A percentile compares a stretch with the other conserved stretches of the same genome.
Evolutionary conservation across 2,888 invertebrate species (phyloP).

Genomic region (Rapana venosa): DNA sequence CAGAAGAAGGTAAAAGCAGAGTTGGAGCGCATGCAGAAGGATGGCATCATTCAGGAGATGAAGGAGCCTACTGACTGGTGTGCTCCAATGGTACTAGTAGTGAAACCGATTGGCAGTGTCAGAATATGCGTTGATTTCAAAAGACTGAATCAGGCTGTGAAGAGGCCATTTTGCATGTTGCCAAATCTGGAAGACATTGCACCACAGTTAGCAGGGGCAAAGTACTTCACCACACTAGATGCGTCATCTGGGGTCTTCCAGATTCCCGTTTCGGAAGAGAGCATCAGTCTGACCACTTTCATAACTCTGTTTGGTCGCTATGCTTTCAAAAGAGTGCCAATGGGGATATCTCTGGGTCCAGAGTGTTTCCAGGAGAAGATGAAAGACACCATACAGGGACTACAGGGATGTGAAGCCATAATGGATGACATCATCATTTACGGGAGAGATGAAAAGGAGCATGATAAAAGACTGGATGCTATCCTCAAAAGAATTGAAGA

Average conservation of each 20-base stretch:
- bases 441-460: constrained; percentile 35
- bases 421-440: constrained; percentile 54
- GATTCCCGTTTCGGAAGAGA: neutral
- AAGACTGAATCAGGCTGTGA: constrained; percentile 2
- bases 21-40: neutral
- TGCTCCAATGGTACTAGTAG: neutral
- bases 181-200: neutral
- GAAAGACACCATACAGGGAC: constrained; percentile 9
- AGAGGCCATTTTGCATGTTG: neutral
- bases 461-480: neutral
- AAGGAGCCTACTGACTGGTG: neutral
- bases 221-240: neutral
- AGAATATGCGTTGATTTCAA: constrained; percentile 9
- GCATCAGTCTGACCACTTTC: constrained; percentile 11
- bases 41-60: neutral
- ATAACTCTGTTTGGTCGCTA: constrained; percentile 17
- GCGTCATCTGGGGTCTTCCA: neutral
- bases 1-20: neutral
- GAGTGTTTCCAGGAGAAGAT: constrained; percentile 26
- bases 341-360: constrained; percentile 21
- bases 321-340: neutral
- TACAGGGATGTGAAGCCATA: constrained; percentile 26
- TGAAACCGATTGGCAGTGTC: constrained; percentile 49
- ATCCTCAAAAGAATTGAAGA: constrained; percentile 19
- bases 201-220: neutral